A percentile compares a stretch with the other conserved stretches of the same genome.
phyloP scores from a whole-genome alignment of 1,140 invertebrate species.

The Agraylea sexmaculata region DNA sequence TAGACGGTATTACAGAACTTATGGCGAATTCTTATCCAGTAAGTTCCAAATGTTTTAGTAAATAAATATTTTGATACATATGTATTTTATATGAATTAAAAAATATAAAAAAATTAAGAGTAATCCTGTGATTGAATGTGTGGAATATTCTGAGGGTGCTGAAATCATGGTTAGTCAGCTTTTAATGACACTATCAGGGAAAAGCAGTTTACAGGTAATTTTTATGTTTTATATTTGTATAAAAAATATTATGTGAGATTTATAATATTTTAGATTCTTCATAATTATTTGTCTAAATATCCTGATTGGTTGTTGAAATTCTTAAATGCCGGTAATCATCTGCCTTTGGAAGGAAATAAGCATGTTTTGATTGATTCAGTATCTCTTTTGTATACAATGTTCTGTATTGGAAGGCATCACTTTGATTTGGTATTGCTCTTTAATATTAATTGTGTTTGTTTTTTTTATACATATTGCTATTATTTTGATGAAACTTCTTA shows the following conservation, averaged over 20 bases:
- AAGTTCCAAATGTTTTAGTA: constrained; percentile 7
- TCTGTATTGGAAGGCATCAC: constrained; percentile 54
- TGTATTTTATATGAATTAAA: constrained; percentile 7
- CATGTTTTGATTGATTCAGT: constrained; percentile 40
- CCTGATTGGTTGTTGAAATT: constrained; percentile 52
- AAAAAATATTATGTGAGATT: constrained; percentile 4
- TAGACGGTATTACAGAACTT: constrained; percentile 33
- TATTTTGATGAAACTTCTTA: constrained; percentile 11
- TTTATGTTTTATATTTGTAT: constrained; percentile 1
- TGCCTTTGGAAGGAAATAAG: constrained; percentile 27
- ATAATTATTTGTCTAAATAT: constrained; percentile 55
- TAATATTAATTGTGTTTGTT: constrained; percentile 2
- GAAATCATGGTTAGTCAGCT: constrained; percentile 40
- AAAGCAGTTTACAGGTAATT: constrained; percentile 43
- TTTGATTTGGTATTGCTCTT: constrained; percentile 54
- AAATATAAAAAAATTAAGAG: constrained; percentile 11
- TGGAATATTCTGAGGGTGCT: constrained; percentile 17
- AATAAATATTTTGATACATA: neutral
- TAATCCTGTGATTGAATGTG: constrained; percentile 19
- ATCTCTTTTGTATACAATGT: constrained; percentile 58
- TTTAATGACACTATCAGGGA: constrained; percentile 40
- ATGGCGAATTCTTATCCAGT: constrained; percentile 34
- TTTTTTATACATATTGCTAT: neutral
- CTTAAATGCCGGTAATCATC: constrained; percentile 37
- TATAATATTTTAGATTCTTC: constrained; percentile 41